Conservation (phyloP, 2,888 invertebrate species). For the Himalopsyche kuldschensis region DNA sequence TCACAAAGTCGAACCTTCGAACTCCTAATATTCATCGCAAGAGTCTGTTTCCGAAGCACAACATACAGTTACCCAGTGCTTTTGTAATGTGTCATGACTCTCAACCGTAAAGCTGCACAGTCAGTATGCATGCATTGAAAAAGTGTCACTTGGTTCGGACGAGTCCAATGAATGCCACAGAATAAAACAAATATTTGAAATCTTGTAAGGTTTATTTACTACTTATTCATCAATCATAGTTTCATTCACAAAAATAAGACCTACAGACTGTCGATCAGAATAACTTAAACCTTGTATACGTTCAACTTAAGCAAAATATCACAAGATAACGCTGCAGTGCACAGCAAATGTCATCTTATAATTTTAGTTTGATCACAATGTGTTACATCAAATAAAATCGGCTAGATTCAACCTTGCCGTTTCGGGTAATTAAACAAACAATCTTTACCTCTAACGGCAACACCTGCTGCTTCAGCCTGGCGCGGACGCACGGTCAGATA, state of each 20-base stretch:
- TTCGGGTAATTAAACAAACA: neutral
- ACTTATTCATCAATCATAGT: slow-evolving; percentile 25
- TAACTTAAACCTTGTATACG: slow-evolving; percentile 34
- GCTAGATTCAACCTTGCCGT: neutral
- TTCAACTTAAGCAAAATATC: slow-evolving; percentile 37
- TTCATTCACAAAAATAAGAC: slow-evolving; percentile 30
- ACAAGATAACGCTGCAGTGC: slow-evolving; percentile 33
- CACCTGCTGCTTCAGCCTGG: neutral
- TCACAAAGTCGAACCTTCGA: too few species aligned
- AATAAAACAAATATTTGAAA: slow-evolving; percentile 20
- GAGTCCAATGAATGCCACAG: too few species aligned
- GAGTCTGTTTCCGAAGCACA: too few species aligned
- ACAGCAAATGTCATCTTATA: slow-evolving; percentile 11
- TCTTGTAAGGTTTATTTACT: slow-evolving; percentile 28
- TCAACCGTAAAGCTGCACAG: too few species aligned
- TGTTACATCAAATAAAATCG: slow-evolving; percentile 5
- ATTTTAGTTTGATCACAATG: slow-evolving; percentile 14
- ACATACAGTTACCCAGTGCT: too few species aligned
- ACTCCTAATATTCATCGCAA: too few species aligned
- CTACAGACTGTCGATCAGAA: slow-evolving; percentile 30
- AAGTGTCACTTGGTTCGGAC: too few species aligned
- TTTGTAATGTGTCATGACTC: too few species aligned
- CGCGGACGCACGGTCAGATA: neutral
- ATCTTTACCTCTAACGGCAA: neutral
- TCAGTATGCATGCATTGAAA: too few species aligned